These are phyloP conservation scores for Euwallacea similis DNA, from an alignment of 1,140 invertebrate species.

Conservation along the genomic window DNA sequence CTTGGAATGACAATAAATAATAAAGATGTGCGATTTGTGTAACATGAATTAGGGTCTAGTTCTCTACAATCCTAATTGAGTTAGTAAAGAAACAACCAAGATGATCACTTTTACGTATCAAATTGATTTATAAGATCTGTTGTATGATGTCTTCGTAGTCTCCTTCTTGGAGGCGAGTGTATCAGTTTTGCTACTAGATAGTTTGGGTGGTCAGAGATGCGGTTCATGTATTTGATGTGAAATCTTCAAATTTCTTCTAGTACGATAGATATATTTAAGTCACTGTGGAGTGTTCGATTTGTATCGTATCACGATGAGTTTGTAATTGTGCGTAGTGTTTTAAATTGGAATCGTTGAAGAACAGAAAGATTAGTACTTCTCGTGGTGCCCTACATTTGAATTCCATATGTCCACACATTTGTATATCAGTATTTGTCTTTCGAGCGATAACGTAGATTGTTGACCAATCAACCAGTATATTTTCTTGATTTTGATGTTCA, in stretches of 20 bases:
- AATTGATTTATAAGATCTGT: background rate
- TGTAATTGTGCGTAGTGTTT: background rate
- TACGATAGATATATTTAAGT: background rate
- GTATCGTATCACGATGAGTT: background rate
- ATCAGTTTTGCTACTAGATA: background rate
- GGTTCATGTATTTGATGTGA: background rate
- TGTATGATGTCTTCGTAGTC: background rate
- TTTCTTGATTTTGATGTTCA: conserved; percentile 1
- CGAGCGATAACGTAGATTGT: background rate
- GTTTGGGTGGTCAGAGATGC: background rate
- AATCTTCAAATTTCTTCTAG: background rate
- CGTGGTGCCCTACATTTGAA: background rate
- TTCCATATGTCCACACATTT: conserved; percentile 8
- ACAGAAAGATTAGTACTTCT: background rate
- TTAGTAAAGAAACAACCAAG: no score
- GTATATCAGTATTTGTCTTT: background rate
- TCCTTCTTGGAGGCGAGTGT: background rate
- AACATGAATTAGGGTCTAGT: background rate
- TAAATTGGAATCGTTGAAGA: conserved; percentile 1
- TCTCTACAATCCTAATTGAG: background rate
- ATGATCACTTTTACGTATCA: no score
- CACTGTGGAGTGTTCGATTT: background rate
- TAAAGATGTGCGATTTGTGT: background rate
- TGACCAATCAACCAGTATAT: background rate
- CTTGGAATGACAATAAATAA: background rate